Evolutionary conservation across 2,888 invertebrate genomes (phyloP).

Genomic region (Tromatobia lineatoria): DNA sequence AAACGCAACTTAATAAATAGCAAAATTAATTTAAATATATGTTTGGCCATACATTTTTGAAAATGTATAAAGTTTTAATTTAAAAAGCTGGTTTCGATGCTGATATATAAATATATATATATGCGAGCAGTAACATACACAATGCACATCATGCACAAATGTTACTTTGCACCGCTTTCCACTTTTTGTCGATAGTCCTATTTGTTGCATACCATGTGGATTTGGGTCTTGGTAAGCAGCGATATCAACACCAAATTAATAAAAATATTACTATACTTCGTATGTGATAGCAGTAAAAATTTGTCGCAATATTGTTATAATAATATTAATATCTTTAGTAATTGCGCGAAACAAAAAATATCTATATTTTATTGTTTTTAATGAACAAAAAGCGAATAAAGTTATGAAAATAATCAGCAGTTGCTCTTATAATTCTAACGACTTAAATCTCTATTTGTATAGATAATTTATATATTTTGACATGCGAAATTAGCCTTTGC

Average conservation of each 20-base stretch:
- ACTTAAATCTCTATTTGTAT: slow-evolving; percentile 68
- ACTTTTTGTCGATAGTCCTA: slow-evolving; percentile 85
- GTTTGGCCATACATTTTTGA: too few relatives aligned
- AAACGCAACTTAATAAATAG: slow-evolving; percentile 2
- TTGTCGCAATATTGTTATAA: slow-evolving; percentile 38
- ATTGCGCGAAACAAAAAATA: slow-evolving; percentile 38
- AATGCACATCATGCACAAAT: slow-evolving; percentile 82
- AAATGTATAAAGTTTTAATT: too few relatives aligned
- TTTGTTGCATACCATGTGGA: slow-evolving; percentile 86
- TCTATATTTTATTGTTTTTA: slow-evolving; percentile 22
- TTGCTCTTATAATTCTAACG: slow-evolving; percentile 49
- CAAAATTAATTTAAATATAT: too few relatives aligned
- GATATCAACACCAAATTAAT: slow-evolving; percentile 69
- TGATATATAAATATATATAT: slow-evolving; percentile 44
- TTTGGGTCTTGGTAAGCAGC: slow-evolving; percentile 85
- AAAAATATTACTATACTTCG: slow-evolving; percentile 48
- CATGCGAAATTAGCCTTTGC: background rate
- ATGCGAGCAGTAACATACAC: slow-evolving; percentile 69
- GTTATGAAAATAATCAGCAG: slow-evolving; percentile 13
- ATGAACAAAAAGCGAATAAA: slow-evolving; percentile 15
- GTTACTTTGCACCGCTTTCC: slow-evolving; percentile 85
- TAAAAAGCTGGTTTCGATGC: slow-evolving; percentile 76
- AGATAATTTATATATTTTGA: slow-evolving; percentile 3
- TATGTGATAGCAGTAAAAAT: slow-evolving; percentile 54
- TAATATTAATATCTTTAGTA: slow-evolving; percentile 42